Conservation (phyloP, 1,140 invertebrate genomes). For the Centruroides vittatus region DNA sequence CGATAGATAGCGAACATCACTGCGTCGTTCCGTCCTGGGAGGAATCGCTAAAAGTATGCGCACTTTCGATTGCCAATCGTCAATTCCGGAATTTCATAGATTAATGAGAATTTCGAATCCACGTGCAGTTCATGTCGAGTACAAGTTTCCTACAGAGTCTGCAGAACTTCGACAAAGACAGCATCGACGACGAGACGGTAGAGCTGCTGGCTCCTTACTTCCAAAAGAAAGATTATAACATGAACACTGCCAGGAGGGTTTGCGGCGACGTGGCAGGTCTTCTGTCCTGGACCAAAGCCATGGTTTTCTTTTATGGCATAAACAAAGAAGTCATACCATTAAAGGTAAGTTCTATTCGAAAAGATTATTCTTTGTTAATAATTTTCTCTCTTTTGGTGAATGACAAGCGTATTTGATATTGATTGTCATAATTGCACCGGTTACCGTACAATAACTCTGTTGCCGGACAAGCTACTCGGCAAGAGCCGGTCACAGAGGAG, state of each 20-base stretch:
- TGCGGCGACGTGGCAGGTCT: conserved; percentile 92
- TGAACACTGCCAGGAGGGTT: conserved; percentile 87
- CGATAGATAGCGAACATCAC: conserved; percentile 58
- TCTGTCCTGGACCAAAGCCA: conserved; percentile 94
- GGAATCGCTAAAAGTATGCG: conserved; percentile 71
- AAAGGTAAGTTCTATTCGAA: conserved; percentile 39
- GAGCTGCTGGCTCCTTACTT: conserved; percentile 85
- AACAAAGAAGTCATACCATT: conserved; percentile 93
- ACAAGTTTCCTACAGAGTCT: conserved; percentile 84
- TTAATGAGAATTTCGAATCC: no score
- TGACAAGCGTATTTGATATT: no score
- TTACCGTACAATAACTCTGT: no score
- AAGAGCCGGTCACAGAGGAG: no score
- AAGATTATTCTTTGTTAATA: background rate
- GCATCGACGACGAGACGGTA: conserved; percentile 93
- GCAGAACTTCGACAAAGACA: conserved; percentile 91
- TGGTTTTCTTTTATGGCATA: conserved; percentile 89
- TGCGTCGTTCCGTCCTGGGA: conserved; percentile 90
- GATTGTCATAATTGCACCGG: no score
- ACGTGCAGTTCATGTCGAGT: conserved; percentile 75
- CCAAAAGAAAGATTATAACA: conserved; percentile 81
- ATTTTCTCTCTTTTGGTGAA: background rate
- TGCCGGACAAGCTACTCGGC: no score
- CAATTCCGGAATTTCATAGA: no score
- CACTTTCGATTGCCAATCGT: conserved; percentile 5